Percentiles rank a stretch among this genome's conserved stretches.
phyloP scores from a whole-genome alignment of 2,888 invertebrate genomes.

The Macrophya alboannulata region DNA sequence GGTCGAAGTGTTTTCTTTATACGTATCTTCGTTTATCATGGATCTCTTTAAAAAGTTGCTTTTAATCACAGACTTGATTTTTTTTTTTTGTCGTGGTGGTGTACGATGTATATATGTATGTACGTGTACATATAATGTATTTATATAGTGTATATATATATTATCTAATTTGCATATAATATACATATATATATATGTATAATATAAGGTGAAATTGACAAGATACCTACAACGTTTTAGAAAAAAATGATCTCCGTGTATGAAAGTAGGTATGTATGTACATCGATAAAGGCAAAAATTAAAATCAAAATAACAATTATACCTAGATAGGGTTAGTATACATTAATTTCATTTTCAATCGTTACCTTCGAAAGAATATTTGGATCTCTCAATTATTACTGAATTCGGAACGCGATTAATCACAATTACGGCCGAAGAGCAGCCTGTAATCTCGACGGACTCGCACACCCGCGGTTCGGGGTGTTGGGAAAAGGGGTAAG shows the following conservation, averaged over 20 bases:
- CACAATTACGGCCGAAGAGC: constrained; percentile 2
- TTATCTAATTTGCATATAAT: background rate
- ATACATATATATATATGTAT: background rate
- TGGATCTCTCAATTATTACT: background rate
- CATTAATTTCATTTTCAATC: background rate
- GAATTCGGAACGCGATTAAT: constrained; percentile 2
- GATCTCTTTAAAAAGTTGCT: constrained; percentile 25
- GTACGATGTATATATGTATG: background rate
- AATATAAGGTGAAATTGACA: background rate
- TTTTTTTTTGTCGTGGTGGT: constrained; percentile 7
- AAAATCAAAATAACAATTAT: background rate
- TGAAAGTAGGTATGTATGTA: background rate
- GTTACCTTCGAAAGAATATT: background rate
- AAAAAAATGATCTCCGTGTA: background rate
- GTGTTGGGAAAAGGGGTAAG: background rate
- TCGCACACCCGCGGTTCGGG: constrained; percentile 42
- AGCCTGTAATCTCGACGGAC: background rate
- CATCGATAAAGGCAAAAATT: background rate
- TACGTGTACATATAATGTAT: constrained; percentile 7
- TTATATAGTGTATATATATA: background rate
- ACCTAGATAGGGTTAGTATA: background rate
- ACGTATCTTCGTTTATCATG: constrained; percentile 27
- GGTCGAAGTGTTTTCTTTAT: constrained; percentile 29
- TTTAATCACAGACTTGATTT: background rate
- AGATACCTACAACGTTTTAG: background rate